Base-by-base conservation (phyloP, 2,113 vertebrate species). In the Poeciliopsis retropinna region DNA sequence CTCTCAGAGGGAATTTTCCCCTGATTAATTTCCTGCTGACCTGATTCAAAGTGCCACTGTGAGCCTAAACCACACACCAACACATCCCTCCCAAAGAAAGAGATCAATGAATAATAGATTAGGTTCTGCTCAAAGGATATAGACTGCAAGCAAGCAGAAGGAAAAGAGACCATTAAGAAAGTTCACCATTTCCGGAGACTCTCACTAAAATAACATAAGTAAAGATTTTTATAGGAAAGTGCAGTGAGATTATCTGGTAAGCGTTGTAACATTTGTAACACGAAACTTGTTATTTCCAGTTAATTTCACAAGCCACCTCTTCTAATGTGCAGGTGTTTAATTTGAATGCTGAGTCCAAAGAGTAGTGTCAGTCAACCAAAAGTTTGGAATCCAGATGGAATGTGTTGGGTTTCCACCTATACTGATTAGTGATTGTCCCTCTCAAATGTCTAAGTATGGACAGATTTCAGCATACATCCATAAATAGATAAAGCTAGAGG, bases 41-140 rank as follows among this genome's bases (percentile, higher is more conserved):
- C 71, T 65, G 61, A 60, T 65, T 70, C 41, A 72, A 29, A 5
- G 61, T 63, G 67, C 51, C 32, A 51, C 69, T 60, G 65, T 64
- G 75, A 73, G 74, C 64, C 73, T 30, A 67, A 4, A 65, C 67
- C 37, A 32, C 29, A 12, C 66, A 76, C 51, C 25, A n/a, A 57
- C 51, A 57, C 25, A n/a, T 57, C 51, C 51, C n/a, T 65, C 60
- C 29, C 64, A 66, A 27, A 82, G 69, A 70, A 64, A 72, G 47
- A 66, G 13, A 63, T 54, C 60, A 37, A 67, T 90, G 81, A 88
- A 89, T 87, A 78, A 88, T 80, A 80, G 31, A 89, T 81, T 10
- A 11, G 15, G 41, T 31, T 41, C 7, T 44, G 62, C 78, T 76
- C 64, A 86, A 65, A 77, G 13, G 57, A 19, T 79, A 37, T 61